Conservation (phyloP, 2,888 invertebrate genomes). For the Pheosia gnoma region DNA sequence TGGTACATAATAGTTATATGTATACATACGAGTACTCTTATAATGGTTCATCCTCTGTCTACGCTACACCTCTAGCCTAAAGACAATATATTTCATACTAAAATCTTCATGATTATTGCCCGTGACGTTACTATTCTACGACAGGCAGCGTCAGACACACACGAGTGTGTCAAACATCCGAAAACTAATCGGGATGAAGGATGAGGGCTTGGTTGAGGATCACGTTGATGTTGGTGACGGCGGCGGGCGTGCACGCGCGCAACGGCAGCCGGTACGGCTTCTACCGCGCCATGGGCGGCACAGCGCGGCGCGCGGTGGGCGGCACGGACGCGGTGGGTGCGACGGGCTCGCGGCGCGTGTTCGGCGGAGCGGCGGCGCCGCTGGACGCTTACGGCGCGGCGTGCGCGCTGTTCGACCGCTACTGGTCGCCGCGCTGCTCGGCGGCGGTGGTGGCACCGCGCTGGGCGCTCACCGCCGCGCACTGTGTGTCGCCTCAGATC, state of each 20-base stretch:
- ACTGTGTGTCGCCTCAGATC: constrained; percentile 60
- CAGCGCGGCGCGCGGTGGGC: constrained; percentile 10
- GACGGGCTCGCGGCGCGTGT: constrained; percentile 58
- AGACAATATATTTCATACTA: no score
- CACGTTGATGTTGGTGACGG: constrained; percentile 14
- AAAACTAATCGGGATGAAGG: constrained; percentile 8
- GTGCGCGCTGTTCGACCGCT: constrained; percentile 65
- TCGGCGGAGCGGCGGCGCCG: constrained; percentile 55
- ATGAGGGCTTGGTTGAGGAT: constrained; percentile 7
- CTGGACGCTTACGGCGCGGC: constrained; percentile 49
- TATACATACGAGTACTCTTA: no score
- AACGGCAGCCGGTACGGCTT: constrained; percentile 43
- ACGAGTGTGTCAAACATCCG: no score
- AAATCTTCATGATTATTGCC: no score
- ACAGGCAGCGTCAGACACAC: not conserved
- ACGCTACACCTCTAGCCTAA: no score
- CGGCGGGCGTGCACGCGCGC: constrained; percentile 14
- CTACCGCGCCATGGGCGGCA: constrained; percentile 42
- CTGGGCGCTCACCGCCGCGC: constrained; percentile 75
- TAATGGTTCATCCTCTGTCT: no score
- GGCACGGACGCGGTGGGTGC: constrained; percentile 15
- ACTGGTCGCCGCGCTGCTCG: constrained; percentile 62
- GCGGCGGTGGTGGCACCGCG: constrained; percentile 56
- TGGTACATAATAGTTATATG: no score
- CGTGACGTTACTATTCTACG: no score